A percentile compares a stretch with the other conserved stretches of the same genome.
Evolutionary conservation across 2,888 invertebrate genomes (phyloP).

Genomic region (Troides aeacus): DNA sequence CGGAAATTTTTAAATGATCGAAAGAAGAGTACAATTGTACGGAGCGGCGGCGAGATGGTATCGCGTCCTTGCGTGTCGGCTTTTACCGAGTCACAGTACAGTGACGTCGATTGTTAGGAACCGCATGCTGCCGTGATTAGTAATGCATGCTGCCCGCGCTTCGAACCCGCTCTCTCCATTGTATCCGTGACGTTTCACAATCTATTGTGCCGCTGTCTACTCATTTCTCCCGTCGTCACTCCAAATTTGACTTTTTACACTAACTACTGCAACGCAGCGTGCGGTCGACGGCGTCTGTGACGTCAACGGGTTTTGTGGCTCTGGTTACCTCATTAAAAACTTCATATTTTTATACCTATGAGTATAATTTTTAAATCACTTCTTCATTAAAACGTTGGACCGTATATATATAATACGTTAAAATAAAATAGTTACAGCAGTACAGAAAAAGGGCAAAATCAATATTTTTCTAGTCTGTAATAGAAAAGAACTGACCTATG

Average conservation of each 20-base stretch:
- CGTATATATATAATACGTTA: no score
- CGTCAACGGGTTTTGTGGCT: no score
- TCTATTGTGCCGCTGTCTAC: constrained; percentile 60
- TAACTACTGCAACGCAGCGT: background rate
- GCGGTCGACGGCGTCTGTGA: constrained; percentile 1
- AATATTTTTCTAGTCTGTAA: no score
- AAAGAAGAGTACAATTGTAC: constrained; percentile 14
- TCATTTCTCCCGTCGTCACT: constrained; percentile 55
- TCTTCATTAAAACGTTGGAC: no score
- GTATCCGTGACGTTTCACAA: constrained; percentile 70
- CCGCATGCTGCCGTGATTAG: constrained; percentile 59
- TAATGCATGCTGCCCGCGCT: constrained; percentile 67
- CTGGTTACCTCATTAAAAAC: background rate
- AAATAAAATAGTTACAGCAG: no score
- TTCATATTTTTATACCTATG: background rate
- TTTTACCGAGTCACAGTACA: constrained; percentile 23
- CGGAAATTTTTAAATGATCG: constrained; percentile 15
- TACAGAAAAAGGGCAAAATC: no score
- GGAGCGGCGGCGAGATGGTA: constrained; percentile 22
- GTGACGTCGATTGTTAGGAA: constrained; percentile 36
- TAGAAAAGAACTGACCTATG: no score
- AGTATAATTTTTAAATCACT: no score
- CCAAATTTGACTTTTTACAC: constrained; percentile 48
- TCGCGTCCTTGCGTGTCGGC: constrained; percentile 22
- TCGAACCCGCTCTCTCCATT: constrained; percentile 69